Conservation (phyloP, 2,888 invertebrate genomes). For the Drosophila subsilvestris region DNA sequence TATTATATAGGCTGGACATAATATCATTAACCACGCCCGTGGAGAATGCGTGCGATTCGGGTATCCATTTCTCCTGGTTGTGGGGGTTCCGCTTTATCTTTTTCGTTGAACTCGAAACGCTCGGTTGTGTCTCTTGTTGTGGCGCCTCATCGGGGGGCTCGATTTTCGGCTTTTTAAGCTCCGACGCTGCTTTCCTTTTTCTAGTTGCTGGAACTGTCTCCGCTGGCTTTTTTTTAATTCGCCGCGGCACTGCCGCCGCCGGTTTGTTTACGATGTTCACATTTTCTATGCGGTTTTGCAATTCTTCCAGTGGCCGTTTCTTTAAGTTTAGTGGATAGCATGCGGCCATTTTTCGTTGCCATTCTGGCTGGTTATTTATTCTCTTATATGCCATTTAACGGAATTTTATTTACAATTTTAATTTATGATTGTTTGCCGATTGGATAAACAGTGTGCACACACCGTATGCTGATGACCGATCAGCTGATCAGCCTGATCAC, state of each 20-base stretch:
- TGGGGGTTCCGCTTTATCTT: not conserved
- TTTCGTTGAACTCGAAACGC: not conserved
- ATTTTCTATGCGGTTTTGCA: too few species aligned
- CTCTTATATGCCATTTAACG: too few species aligned
- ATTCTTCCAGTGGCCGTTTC: not conserved
- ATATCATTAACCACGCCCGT: not conserved
- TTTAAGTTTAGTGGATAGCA: not conserved
- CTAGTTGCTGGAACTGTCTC: not conserved
- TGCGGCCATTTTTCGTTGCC: too few species aligned
- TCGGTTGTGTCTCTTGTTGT: not conserved
- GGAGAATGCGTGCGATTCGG: not conserved
- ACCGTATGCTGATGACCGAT: too few species aligned
- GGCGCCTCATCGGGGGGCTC: not conserved
- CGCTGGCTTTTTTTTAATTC: too few species aligned
- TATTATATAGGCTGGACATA: not conserved
- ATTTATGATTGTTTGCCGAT: too few species aligned
- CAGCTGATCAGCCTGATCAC: too few species aligned
- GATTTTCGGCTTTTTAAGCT: not conserved
- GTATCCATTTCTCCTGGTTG: not conserved
- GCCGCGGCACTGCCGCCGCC: not conserved
- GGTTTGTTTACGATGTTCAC: not conserved
- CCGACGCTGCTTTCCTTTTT: not conserved
- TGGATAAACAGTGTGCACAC: too few species aligned
- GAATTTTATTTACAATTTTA: too few species aligned
- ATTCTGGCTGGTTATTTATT: too few species aligned